phyloP scores from a whole-genome alignment of 2,888 invertebrate species.

The Xestia rhomboidea region DNA sequence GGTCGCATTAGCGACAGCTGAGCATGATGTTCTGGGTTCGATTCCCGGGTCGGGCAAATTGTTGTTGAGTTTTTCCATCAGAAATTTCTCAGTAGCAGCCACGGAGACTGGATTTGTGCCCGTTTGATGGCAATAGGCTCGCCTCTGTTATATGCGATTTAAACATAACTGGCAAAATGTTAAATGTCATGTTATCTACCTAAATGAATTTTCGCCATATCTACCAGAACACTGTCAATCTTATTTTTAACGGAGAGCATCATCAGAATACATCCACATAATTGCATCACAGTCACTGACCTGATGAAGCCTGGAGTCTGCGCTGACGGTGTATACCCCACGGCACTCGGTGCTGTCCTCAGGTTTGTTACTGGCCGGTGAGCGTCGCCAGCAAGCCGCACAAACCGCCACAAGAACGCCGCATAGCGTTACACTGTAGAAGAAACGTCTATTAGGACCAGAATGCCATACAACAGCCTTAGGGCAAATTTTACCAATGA shows the following conservation, averaged over 20 bases:
- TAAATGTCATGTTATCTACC: no score
- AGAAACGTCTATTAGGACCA: slow-evolving; percentile 66
- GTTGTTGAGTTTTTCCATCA: no score
- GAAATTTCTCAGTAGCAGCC: no score
- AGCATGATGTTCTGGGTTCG: no score
- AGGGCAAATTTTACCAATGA: neutral
- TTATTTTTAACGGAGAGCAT: neutral
- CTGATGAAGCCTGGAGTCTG: slow-evolving; percentile 80
- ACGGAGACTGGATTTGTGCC: no score
- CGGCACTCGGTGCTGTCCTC: slow-evolving; percentile 79
- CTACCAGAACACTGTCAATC: neutral
- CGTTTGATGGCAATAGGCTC: no score
- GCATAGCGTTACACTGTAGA: slow-evolving; percentile 93
- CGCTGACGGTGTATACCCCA: slow-evolving; percentile 86
- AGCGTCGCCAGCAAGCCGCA: slow-evolving; percentile 93
- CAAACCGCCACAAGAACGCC: slow-evolving; percentile 94
- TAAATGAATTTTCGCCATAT: neutral
- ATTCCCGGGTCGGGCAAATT: no score
- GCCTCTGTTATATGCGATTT: no score
- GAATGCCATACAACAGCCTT: neutral
- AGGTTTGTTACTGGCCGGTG: slow-evolving; percentile 81
- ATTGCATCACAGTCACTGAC: slow-evolving; percentile 68
- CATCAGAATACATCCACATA: neutral
- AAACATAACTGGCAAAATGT: no score
- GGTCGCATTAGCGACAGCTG: no score